Evolutionary conservation across 2,113 vertebrate genomes (phyloP), one percentile per base, ranked within the genome.

Genomic region (Amblyopsis rosae): DNA sequence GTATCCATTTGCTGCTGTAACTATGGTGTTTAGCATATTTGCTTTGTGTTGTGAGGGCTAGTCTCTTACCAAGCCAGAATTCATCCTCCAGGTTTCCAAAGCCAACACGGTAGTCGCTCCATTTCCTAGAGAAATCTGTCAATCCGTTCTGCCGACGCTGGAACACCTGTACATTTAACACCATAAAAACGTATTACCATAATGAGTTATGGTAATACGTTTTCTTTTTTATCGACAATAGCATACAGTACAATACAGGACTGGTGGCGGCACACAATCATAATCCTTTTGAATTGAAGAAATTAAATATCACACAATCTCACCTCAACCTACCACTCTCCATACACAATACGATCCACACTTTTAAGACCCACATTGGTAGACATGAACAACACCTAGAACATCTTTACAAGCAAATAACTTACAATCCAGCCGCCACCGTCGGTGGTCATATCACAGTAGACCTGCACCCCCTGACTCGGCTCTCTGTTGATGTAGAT

Each of bases 401-500:
- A 54, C 54, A 0, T 16, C 54, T 16, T n/a, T 51, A 12, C 17
- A 7, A 3, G 12, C 9, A 26, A 0, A n/a, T n/a, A 64, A 95
- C 98, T 97, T 87, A 99, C 98, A 61, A 98, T 97, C 98, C 98
- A 99, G 76, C 98, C 97, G 0, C 98, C 98, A 3, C 94, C 95
- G 0, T 99, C 96, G 0, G 96, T 98, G 80, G 84, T 92, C 98
- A 99, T 99, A 90, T 99, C 98, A 0, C 98, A 99, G 91, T 94
- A 98, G 62, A 99, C 98, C 50, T 95, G 97, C 70, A 98, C 70
- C 12, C 94, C 90, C 87, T 96, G 97, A 86, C 93, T 90, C 9
- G 91, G 92, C 76, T 98, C 96, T 33, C 95, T 92, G 0, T 96
- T 96, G 86, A 99, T 92, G 85, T 96, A 97, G 86, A 99, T 94